Evolutionary conservation across 2,888 invertebrate species (phyloP).

Genomic region (Aphrophora alni): DNA sequence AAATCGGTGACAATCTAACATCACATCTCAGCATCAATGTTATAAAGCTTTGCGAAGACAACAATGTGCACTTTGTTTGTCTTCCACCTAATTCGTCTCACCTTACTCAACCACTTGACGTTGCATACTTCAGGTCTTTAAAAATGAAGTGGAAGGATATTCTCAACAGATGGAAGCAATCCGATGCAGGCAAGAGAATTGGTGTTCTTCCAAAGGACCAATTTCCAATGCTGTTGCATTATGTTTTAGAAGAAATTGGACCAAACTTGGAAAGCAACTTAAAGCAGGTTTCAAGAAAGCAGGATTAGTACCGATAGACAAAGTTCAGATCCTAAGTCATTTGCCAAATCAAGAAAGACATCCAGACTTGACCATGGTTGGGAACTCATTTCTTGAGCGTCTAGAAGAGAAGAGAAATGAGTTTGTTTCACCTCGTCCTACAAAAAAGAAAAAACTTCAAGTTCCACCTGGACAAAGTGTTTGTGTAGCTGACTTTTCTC

Average conservation of each 20-base stretch:
- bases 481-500: too few species aligned
- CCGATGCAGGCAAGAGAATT: slow-evolving; percentile 27
- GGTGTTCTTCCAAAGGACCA: slow-evolving; percentile 36
- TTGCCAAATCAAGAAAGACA: slow-evolving; percentile 20
- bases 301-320: slow-evolving; percentile 2
- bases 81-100: slow-evolving; percentile 45
- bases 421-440: slow-evolving; percentile 2
- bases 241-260: slow-evolving; percentile 20
- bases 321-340: background rate
- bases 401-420: slow-evolving; percentile 24
- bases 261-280: slow-evolving; percentile 24
- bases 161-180: slow-evolving; percentile 33
- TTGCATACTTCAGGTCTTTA: slow-evolving; percentile 48
- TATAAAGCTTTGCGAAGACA: slow-evolving; percentile 39
- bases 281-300: slow-evolving; percentile 19
- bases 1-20: slow-evolving; percentile 44
- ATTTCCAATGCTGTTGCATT: slow-evolving; percentile 37
- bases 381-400: slow-evolving; percentile 7
- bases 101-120: slow-evolving; percentile 50
- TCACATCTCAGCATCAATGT: slow-evolving; percentile 42
- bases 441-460: slow-evolving; percentile 19
- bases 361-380: slow-evolving; percentile 3
- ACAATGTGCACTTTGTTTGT: slow-evolving; percentile 51
- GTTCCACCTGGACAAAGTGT: slow-evolving; percentile 24
- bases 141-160: slow-evolving; percentile 45